Evolutionary conservation across 1,140 invertebrate genomes (phyloP).

Genomic region (Bombus sylvicola): DNA sequence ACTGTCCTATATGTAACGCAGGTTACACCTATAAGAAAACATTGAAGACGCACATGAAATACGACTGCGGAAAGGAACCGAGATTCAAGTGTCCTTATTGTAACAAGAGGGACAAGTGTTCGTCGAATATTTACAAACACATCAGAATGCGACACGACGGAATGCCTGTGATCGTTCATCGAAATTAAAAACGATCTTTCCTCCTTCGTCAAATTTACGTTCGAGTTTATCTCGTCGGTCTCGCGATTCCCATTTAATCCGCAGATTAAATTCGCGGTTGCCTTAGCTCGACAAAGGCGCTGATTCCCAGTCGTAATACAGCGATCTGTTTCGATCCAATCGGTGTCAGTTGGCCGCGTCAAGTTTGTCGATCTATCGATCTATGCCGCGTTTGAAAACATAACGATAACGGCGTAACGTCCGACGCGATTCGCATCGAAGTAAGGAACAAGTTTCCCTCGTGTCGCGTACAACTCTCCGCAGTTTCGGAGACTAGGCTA

Average conservation of each 20-base stretch:
- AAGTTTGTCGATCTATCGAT: no score
- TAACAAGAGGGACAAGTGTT: slow-evolving; percentile 80
- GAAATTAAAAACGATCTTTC: slow-evolving; percentile 52
- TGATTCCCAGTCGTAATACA: no score
- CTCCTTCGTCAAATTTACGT: not conserved
- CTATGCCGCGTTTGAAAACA: no score
- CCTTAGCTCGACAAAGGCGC: not conserved
- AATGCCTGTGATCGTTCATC: slow-evolving; percentile 72
- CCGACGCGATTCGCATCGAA: no score
- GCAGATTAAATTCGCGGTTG: not conserved
- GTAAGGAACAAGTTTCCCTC: not conserved
- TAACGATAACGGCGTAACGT: no score
- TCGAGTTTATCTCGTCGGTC: not conserved
- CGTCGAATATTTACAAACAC: slow-evolving; percentile 81
- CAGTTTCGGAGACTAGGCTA: not conserved
- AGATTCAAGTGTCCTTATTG: slow-evolving; percentile 87
- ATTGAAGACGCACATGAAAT: slow-evolving; percentile 87
- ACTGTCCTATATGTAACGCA: slow-evolving; percentile 77
- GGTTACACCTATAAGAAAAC: slow-evolving; percentile 79
- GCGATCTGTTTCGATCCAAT: no score
- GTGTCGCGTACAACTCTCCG: not conserved
- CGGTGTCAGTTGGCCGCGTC: no score
- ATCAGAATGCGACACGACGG: slow-evolving; percentile 76
- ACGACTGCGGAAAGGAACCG: slow-evolving; percentile 88
- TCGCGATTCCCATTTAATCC: not conserved